Evolutionary conservation across 2,888 invertebrate species (phyloP).

Genomic region (Dryococelus australis): DNA sequence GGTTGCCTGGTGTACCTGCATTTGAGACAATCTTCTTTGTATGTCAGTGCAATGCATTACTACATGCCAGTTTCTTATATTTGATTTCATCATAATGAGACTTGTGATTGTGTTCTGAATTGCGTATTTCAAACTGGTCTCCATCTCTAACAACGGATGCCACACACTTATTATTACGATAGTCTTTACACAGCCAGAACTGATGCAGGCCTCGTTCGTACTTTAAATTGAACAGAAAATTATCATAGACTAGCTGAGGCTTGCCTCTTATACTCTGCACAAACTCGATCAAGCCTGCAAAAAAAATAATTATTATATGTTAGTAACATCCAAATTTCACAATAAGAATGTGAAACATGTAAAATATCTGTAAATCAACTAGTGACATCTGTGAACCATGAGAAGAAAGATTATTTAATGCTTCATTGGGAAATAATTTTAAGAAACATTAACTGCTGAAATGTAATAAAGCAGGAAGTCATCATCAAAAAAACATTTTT

Average conservation of each 20-base stretch:
- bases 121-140: neutral
- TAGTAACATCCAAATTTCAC: too few relatives aligned
- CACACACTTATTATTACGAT: neutral
- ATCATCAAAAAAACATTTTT: too few relatives aligned
- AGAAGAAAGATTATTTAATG: too few relatives aligned
- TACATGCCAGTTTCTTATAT: neutral
- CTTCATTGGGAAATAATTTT: too few relatives aligned
- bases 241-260: neutral
- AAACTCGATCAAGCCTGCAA: neutral
- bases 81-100: neutral
- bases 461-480: too few relatives aligned
- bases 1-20: too few relatives aligned
- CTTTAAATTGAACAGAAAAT: neutral
- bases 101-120: neutral
- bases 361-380: too few relatives aligned
- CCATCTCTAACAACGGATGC: neutral
- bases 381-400: too few relatives aligned
- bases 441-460: too few relatives aligned
- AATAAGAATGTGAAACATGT: too few relatives aligned
- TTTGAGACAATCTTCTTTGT: too few relatives aligned
- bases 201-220: neutral
- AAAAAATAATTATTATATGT: neutral
- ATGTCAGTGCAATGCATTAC: too few relatives aligned
- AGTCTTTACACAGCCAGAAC: neutral
- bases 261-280: neutral